Base-by-base conservation (phyloP, 2,113 vertebrate species). In the Mystacornis crossleyi region DNA sequence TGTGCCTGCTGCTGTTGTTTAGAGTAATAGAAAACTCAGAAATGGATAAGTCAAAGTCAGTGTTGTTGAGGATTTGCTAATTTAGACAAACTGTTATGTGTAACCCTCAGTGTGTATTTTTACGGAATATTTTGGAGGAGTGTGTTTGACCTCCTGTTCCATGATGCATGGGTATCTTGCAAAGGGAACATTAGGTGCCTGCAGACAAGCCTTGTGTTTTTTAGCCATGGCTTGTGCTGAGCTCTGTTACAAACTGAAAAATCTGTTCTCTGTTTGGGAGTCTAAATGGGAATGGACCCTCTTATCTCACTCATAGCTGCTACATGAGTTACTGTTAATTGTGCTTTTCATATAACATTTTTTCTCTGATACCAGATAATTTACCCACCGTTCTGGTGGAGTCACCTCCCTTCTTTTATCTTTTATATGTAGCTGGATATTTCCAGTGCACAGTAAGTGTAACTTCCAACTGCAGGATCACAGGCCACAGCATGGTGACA, bases 251-350 rank as follows among this genome's bases (percentile, higher is more conserved):
- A 43, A 40, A 12, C 74, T 61, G 50, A 48, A 62, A 54, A 77
- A 36, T 51, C 31, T 29, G 4, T 34, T 48, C 6, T 14, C 38
- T 51, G 0, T 75, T 71, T 53, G 70, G 23, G 14, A 51, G 3
- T 43, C n/a, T 34, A 28, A 66, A 36, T 20, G 33, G 24, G 48
- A 81, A 29, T 10, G 20, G 11, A 21, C 2, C 4, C 38, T 17
- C 36, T 7, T 7, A 5, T 60, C 65, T 87, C 4, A 1, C 16
- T 33, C 0, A 0, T 3, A 64, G 48, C 47, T 81, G 28, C 21
- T 55, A 13, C 26, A 7, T 8, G 53, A 91, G 40, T 48, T 55
- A 20, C 9, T 80, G 23, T 58, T 67, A 31, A 14, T 21, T 69
- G 36, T 4, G 0, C 23, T 81, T 84, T 72, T 71, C 40, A 26